Percentiles rank a stretch among this genome's conserved stretches.
These are phyloP conservation scores for Rhinella marina DNA, from an alignment of 2,797 vertebrate species.

Conservation along the genomic window DNA sequence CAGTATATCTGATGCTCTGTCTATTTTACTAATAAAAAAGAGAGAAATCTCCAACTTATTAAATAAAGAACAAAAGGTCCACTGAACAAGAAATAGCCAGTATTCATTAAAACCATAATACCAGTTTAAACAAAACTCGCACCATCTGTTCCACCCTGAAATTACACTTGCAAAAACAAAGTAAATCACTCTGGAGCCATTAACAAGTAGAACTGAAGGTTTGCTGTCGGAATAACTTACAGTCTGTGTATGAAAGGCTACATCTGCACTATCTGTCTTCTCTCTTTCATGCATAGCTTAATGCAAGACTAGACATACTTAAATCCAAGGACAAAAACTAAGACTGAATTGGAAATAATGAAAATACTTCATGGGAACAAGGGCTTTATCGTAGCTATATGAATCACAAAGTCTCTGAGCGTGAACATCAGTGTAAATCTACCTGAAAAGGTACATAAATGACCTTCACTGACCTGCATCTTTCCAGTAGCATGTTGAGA, in stretches of 20 bases:
- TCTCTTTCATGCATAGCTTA: constrained; percentile 30
- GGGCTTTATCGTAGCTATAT: constrained; percentile 9
- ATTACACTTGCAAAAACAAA: constrained; percentile 61
- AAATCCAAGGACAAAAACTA: constrained; percentile 44
- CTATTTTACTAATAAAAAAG: neutral
- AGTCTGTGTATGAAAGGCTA: constrained; percentile 43
- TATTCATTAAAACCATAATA: constrained; percentile 61
- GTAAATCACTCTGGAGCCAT: constrained; percentile 58
- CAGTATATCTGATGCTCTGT: neutral
- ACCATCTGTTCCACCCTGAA: constrained; percentile 62
- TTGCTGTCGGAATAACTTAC: constrained; percentile 49
- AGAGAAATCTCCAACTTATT: constrained; percentile 28
- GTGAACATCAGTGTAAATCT: constrained; percentile 7
- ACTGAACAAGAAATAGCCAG: constrained; percentile 52
- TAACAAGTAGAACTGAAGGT: constrained; percentile 54
- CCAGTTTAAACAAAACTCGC: constrained; percentile 59
- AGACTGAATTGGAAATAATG: constrained; percentile 24
- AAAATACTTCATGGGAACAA: constrained; percentile 26
- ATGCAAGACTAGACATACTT: constrained; percentile 18
- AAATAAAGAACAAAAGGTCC: constrained; percentile 51
- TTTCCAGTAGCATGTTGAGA: neutral
- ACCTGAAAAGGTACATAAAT: neutral
- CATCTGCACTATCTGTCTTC: constrained; percentile 48
- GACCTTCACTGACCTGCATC: neutral
- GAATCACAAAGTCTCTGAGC: constrained; percentile 5